These are phyloP conservation scores for Triplophysa siluroides DNA, from an alignment of 2,113 vertebrate species.

Conservation along the genomic window DNA sequence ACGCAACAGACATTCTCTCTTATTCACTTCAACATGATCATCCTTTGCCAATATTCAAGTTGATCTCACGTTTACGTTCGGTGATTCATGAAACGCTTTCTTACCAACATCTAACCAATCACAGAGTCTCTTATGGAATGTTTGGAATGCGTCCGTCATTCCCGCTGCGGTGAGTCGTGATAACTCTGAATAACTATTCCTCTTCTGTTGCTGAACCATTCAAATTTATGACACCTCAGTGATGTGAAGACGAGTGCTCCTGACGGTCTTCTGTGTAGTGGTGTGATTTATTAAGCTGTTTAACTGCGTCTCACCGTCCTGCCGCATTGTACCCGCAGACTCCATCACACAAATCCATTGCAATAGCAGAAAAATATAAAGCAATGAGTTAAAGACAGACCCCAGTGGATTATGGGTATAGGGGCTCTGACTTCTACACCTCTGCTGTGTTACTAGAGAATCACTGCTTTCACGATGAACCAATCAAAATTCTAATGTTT, in stretches of 20 bases:
- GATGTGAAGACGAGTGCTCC: slow-evolving; percentile 21
- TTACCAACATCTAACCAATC: too few relatives aligned
- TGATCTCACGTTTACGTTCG: too few relatives aligned
- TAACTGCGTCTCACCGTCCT: slow-evolving; percentile 52
- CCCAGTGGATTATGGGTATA: background rate
- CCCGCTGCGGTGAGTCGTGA: slow-evolving; percentile 57
- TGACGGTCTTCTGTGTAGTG: background rate
- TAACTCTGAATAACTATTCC: too few relatives aligned
- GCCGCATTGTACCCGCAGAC: slow-evolving; percentile 39
- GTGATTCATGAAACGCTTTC: too few relatives aligned
- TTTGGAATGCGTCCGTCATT: background rate
- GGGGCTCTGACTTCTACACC: background rate
- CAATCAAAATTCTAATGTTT: too few relatives aligned
- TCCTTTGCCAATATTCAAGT: too few relatives aligned
- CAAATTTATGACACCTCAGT: slow-evolving; percentile 63
- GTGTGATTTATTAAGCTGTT: slow-evolving; percentile 53
- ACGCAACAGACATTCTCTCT: too few relatives aligned
- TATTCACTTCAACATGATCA: too few relatives aligned
- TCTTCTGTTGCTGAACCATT: slow-evolving; percentile 65
- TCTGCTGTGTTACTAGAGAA: too few relatives aligned
- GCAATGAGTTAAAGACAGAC: slow-evolving; percentile 10
- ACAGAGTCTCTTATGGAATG: background rate
- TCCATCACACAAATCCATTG: slow-evolving; percentile 36
- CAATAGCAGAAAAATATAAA: slow-evolving; percentile 34
- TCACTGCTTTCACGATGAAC: too few relatives aligned